Base-by-base conservation (phyloP, 2,888 invertebrate species). In the Cyaniris semiargus region DNA sequence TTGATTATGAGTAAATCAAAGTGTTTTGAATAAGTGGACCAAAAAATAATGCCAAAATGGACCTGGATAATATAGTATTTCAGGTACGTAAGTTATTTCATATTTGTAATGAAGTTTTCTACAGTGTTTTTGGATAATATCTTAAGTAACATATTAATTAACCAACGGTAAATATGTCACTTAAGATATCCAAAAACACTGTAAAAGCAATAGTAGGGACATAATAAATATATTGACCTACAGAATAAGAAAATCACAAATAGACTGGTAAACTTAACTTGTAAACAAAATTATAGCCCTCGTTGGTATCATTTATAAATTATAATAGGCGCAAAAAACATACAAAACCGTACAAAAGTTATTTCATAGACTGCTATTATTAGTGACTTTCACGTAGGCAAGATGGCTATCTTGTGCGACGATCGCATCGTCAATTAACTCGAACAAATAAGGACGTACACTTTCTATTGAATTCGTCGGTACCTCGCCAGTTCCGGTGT, bases 401-500 rank as follows among this genome's bases (percentile, higher is more conserved):
- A 79, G 82, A 83, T 83, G 81, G 81, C 79, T 80, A 79, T 81
- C 81, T 78, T 70, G 77, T 77, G 58, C 78, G 77, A 78, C 80
- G 78, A 77, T 76, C 77, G 76, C 48, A 78, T 78, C 78, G 75
- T 77, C 80, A 79, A 78, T 80, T 79, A 79, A 78, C 78, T 78
- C 78, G n/a, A 76, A 78, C 77, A 79, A 81, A 81, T 79, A 82
- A 83, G 84, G 83, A 83, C 79, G 78, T 78, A 78, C 79, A 81
- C 85, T 86, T 86, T 85, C 85, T 85, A 85, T 82, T 81, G 78
- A 80, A 82, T 82, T 83, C 80, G 80, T 79, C 79, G 78, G 72
- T 72, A 70, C 76, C 76, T 79, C 75, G 78, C 72, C 34, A 72
- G 27, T 78, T 79, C 80, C 78, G 76, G 44, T 66, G 60, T 27